These are phyloP conservation scores for Drosophila pruinosa DNA, from an alignment of 1,140 invertebrate genomes.

Conservation along the genomic window DNA sequence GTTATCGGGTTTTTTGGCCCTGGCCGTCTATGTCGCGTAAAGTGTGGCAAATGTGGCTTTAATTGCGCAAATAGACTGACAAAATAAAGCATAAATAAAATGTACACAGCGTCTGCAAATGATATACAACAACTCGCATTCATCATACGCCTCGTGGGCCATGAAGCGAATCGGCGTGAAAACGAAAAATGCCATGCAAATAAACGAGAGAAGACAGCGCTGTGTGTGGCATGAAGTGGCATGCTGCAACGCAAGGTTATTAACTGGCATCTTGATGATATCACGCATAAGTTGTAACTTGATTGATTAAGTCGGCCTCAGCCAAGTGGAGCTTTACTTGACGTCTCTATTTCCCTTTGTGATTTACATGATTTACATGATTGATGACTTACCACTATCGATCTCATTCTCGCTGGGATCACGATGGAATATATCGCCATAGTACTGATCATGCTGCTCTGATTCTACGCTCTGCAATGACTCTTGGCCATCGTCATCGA, in stretches of 20 bases:
- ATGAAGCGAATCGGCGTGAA: conserved; percentile 36
- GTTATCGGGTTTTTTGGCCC: conserved; percentile 11
- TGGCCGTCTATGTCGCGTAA: conserved; percentile 19
- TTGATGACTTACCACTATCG: conserved; percentile 64
- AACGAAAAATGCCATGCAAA: conserved; percentile 51
- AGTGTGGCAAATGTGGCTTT: conserved; percentile 39
- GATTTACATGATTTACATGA: too few species aligned
- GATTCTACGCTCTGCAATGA: conserved; percentile 87
- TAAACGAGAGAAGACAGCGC: conserved; percentile 14
- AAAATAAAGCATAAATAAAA: conserved; percentile 58
- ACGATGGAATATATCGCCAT: conserved; percentile 79
- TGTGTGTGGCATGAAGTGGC: conserved; percentile 1
- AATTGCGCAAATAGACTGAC: conserved; percentile 56
- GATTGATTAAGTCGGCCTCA: conserved; percentile 31
- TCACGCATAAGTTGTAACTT: conserved; percentile 14
- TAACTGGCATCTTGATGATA: conserved; percentile 26
- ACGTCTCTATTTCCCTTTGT: conserved; percentile 16
- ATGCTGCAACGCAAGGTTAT: conserved; percentile 21
- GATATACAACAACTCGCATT: conserved; percentile 45
- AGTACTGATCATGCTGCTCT: conserved; percentile 84
- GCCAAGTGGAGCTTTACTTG: conserved; percentile 16
- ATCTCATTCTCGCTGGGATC: conserved; percentile 82
- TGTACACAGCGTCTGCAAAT: conserved; percentile 16
- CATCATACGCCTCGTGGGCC: conserved; percentile 68
- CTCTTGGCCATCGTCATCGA: conserved; percentile 79